A percentile compares a stretch with the other conserved stretches of the same genome.
Conservation (phyloP, 1,140 invertebrate species). For the Neodiprion fabricii region DNA sequence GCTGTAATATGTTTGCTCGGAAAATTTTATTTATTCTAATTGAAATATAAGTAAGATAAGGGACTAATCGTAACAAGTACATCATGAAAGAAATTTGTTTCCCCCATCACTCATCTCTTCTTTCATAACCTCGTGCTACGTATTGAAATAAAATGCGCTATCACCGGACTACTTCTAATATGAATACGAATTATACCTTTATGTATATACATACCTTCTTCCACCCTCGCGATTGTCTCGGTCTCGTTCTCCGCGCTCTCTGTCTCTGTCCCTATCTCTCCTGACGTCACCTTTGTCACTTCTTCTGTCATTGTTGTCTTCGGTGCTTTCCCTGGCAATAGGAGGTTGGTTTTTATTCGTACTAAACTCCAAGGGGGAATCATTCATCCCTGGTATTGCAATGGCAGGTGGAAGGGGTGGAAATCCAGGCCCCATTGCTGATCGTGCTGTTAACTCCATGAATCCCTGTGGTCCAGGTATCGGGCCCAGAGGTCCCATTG, state of each 20-base stretch:
- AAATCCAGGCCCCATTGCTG: slow-evolving; percentile 44
- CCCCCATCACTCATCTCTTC: no score
- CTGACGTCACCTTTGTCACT: slow-evolving; percentile 57
- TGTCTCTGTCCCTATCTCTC: slow-evolving; percentile 52
- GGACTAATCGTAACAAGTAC: no score
- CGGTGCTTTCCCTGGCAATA: slow-evolving; percentile 57
- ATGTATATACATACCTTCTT: slow-evolving; percentile 40
- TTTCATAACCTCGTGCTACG: no score
- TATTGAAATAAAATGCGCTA: no score
- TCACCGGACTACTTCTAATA: no score
- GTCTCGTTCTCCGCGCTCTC: slow-evolving; percentile 29
- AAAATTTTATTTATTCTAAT: no score
- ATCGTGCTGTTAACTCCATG: slow-evolving; percentile 57
- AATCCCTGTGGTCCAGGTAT: slow-evolving; percentile 58
- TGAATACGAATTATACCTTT: no score
- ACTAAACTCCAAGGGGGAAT: slow-evolving; percentile 73
- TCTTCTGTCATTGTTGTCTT: slow-evolving; percentile 57
- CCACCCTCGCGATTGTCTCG: slow-evolving; percentile 45
- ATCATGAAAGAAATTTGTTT: no score
- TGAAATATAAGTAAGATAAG: no score
- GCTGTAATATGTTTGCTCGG: no score
- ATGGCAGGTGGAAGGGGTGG: slow-evolving; percentile 53
- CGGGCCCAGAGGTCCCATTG: slow-evolving; percentile 55
- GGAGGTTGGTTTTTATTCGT: slow-evolving; percentile 71
- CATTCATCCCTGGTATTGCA: slow-evolving; percentile 68